phyloP scores from a whole-genome alignment of 2,888 invertebrate species.

The Corbicula japonica region DNA sequence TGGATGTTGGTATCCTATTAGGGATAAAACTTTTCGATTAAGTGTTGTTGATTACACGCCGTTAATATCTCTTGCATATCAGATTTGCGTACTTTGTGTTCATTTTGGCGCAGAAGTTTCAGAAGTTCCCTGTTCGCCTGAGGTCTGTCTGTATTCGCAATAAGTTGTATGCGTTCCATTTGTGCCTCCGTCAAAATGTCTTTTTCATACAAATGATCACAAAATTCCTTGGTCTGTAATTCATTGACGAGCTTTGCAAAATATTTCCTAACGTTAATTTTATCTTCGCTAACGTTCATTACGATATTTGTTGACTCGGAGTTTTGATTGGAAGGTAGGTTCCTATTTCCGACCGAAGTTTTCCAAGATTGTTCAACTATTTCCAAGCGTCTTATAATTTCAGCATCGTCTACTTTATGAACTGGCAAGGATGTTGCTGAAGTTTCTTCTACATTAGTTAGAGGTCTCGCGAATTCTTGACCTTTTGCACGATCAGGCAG shows the following conservation, averaged over 20 bases:
- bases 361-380: too few species aligned
- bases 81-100: not conserved
- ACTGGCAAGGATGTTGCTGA: too few species aligned
- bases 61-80: not conserved
- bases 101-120: not conserved
- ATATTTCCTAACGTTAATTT: not conserved
- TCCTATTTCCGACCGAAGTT: too few species aligned
- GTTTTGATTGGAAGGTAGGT: too few species aligned
- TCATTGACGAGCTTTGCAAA: not conserved
- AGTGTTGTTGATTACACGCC: not conserved
- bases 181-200: not conserved
- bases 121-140: slow-evolving; percentile 9
- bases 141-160: not conserved
- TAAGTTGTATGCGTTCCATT: slow-evolving; percentile 8
- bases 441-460: too few species aligned
- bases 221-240: slow-evolving; percentile 4
- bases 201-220: slow-evolving; percentile 17
- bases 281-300: too few species aligned
- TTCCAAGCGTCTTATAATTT: too few species aligned
- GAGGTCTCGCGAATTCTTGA: too few species aligned
- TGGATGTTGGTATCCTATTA: too few species aligned
- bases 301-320: too few species aligned
- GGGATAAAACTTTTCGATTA: slow-evolving; percentile 11
- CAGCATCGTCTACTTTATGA: too few species aligned
- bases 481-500: too few species aligned